Evolutionary conservation across 2,888 invertebrate species (phyloP).

Genomic region (Latrodectus hesperus): DNA sequence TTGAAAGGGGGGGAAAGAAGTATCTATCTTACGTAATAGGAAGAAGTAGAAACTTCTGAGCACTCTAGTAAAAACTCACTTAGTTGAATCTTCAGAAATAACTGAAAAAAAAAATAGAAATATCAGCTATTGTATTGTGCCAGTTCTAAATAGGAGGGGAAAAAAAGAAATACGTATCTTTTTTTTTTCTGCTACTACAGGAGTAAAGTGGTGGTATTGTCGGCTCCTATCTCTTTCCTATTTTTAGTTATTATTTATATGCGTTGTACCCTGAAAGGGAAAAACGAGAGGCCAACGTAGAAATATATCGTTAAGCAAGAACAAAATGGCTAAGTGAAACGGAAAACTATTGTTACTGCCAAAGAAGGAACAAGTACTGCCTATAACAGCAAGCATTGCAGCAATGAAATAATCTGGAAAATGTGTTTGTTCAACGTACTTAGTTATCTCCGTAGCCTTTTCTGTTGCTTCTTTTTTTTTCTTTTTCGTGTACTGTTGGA

Average conservation of each 20-base stretch:
- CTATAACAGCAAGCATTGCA: constrained; percentile 47
- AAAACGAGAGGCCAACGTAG: neutral
- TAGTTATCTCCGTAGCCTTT: constrained; percentile 47
- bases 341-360: neutral
- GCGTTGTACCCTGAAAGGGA: neutral
- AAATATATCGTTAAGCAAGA: neutral
- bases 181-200: neutral
- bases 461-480: constrained; percentile 1
- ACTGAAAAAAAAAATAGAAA: neutral
- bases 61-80: neutral
- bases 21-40: neutral
- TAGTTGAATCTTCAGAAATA: constrained; percentile 3
- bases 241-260: constrained; percentile 3
- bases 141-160: neutral
- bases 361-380: neutral
- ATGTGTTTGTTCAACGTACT: constrained; percentile 40
- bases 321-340: constrained; percentile 5
- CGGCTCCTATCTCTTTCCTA: neutral
- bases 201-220: neutral
- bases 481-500: neutral
- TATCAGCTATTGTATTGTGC: neutral
- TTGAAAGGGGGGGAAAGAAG: neutral
- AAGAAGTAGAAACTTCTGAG: constrained; percentile 2
- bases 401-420: constrained; percentile 59
- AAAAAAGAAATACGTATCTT: neutral